Evolutionary conservation across 1,140 invertebrate species (phyloP).

Genomic region (Solenopsis invicta): DNA sequence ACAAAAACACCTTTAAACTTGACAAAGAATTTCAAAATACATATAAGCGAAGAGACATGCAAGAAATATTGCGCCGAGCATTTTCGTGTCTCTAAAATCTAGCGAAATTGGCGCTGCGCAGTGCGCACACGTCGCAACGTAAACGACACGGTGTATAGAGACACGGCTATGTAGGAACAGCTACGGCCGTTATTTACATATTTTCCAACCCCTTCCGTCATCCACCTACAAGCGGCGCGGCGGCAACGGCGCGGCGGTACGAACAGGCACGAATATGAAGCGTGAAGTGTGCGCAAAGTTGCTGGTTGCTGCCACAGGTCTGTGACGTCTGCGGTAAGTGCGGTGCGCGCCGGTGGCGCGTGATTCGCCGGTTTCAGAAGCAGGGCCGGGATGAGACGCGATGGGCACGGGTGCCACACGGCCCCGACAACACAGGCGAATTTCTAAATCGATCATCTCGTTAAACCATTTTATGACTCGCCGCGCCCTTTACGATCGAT

Average conservation of each 20-base stretch:
- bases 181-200: slow-evolving; percentile 56
- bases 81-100: neutral
- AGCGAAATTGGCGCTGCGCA: neutral
- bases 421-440: neutral
- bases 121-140: neutral
- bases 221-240: slow-evolving; percentile 45
- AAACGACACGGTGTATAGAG: neutral
- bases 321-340: slow-evolving; percentile 33
- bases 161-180: neutral
- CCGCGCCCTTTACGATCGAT: slow-evolving; percentile 16
- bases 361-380: slow-evolving; percentile 72
- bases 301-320: slow-evolving; percentile 61
- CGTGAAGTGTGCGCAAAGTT: slow-evolving; percentile 69
- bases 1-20: neutral
- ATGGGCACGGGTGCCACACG: neutral
- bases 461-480: no score
- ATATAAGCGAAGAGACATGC: neutral
- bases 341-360: slow-evolving; percentile 51
- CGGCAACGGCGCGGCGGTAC: neutral
- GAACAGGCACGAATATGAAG: slow-evolving; percentile 6
- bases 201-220: slow-evolving; percentile 70
- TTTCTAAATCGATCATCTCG: slow-evolving; percentile 12
- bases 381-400: slow-evolving; percentile 43
- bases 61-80: neutral
- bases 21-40: no score